Percentiles rank a stretch among this genome's conserved stretches.
These are phyloP conservation scores for Sylvicapra grimmia DNA, from an alignment of 2,113 vertebrate species.

Conservation along the genomic window DNA sequence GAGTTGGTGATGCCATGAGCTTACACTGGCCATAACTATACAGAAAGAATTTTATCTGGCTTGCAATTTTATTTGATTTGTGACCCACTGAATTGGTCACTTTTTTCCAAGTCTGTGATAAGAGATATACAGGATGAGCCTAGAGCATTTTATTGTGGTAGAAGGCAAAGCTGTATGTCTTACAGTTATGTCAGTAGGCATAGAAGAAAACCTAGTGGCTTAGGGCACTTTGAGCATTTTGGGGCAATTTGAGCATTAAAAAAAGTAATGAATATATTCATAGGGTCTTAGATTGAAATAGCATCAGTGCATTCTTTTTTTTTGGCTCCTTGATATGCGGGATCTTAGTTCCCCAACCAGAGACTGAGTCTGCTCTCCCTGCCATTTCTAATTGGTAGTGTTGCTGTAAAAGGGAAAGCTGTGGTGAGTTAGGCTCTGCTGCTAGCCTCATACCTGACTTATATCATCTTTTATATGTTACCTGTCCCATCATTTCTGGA, in stretches of 20 bases:
- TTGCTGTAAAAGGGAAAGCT: background rate
- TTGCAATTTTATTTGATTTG: background rate
- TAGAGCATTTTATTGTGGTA: background rate
- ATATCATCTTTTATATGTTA: background rate
- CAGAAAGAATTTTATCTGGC: background rate
- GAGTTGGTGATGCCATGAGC: background rate
- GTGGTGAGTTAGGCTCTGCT: background rate
- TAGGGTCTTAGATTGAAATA: background rate
- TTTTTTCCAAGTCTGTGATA: background rate
- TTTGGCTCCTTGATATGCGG: background rate
- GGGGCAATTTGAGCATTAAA: background rate
- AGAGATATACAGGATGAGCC: background rate
- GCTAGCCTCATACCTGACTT: background rate
- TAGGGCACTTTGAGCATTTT: background rate
- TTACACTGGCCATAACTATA: background rate
- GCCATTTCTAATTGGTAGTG: background rate
- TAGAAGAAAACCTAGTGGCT: background rate
- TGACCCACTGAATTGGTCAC: background rate
- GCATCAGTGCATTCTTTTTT: background rate
- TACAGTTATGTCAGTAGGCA: background rate
- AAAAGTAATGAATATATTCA: background rate
- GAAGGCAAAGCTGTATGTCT: background rate
- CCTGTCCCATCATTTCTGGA: conserved; percentile 50
- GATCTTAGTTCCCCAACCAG: background rate
- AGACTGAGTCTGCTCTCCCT: background rate